Percentiles rank a stretch among this genome's conserved stretches.
These are phyloP conservation scores for Clamator glandarius DNA, from an alignment of 2,797 vertebrate genomes.

Conservation along the genomic window DNA sequence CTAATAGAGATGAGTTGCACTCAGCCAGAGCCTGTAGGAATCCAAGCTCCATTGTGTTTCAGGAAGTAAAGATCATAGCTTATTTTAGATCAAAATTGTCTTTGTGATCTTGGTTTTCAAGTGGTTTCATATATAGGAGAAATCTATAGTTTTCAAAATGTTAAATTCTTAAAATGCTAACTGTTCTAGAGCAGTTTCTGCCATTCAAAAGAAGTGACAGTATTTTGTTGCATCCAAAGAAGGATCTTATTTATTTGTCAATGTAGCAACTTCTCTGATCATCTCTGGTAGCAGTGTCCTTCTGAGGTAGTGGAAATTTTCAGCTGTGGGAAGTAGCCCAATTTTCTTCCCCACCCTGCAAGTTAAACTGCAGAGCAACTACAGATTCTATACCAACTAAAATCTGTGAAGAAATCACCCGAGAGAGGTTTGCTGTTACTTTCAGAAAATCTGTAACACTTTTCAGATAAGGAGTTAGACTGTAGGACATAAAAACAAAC, in stretches of 20 bases:
- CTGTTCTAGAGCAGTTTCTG: neutral
- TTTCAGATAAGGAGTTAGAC: neutral
- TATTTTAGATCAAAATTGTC: neutral
- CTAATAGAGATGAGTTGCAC: neutral
- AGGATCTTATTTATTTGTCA: neutral
- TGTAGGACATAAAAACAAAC: neutral
- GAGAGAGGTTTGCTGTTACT: neutral
- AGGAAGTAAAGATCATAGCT: neutral
- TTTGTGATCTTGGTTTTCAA: neutral
- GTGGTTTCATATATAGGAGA: neutral
- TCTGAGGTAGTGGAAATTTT: neutral
- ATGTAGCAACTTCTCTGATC: accelerated
- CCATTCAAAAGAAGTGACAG: neutral
- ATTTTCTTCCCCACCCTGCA: neutral
- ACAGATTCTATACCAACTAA: neutral
- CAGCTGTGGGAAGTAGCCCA: neutral
- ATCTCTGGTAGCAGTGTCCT: neutral
- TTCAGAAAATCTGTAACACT: neutral
- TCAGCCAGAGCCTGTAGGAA: neutral
- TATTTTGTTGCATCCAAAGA: neutral
- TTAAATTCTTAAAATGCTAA: neutral
- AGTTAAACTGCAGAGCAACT: neutral
- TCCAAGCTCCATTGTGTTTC: neutral
- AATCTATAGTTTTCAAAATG: neutral
- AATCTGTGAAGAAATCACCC: neutral